Evolutionary conservation across 2,113 vertebrate species (phyloP), one percentile per base, ranked within the genome.

Genomic region (Tachycineta bicolor): DNA sequence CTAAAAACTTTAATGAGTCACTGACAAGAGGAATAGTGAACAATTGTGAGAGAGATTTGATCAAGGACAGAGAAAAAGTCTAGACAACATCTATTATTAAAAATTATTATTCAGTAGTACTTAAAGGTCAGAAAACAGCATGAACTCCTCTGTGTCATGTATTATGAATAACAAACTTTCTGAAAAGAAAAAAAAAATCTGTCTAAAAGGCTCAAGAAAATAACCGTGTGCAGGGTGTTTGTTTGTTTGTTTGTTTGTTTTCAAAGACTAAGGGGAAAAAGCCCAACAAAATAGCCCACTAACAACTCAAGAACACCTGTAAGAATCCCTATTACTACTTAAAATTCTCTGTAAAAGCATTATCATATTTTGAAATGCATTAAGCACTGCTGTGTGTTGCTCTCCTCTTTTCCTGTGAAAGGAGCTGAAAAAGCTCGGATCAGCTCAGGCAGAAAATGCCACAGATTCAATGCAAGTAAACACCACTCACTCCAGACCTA

Each of bases 221-320:
- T 21, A 63, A 33, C 20, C 0, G 0, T n/a, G 8, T n/a, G 20
- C 5, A 43, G 52, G 25, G 19, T 55, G 25, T 19, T 55, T 44
- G 2, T 37, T 37, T 37, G 37, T 37, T 37, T 37, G 37, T 37
- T 37, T 37, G 10, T 37, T 37, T 37, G 3, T 77, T 87, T 69
- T 12, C 5, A 91, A 74, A 53, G 5, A 14, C 20, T 59, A 29
- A 7, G 9, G 9, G 5, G 1, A 31, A 22, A n/a, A 49, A 2
- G 3, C 4, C 4, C 5, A 39, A 14, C 8, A 11, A 69, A 69
- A 77, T 22, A 43, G 63, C 14, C 9, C 10, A 69, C 4, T 21
- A 67, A 10, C 1, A 3, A 47, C 18, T 56, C 49, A 60, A 79
- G 3, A 68, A 3, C 4, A 24, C 12, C 29, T 53, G 41, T 33